Evolutionary conservation across 2,113 vertebrate species (phyloP).

Genomic region (Epinephelus moara): DNA sequence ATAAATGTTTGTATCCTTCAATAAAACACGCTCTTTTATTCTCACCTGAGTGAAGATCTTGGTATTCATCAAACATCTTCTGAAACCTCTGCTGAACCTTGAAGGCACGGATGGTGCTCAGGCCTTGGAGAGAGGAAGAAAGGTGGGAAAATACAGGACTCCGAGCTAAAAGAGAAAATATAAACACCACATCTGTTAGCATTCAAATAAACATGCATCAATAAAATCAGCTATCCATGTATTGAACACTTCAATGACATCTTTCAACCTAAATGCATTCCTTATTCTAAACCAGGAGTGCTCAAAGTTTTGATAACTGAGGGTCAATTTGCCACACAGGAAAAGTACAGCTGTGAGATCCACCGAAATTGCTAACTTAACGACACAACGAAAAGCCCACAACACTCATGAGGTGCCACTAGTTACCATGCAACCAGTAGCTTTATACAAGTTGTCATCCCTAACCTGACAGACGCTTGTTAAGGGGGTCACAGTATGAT

Average conservation of each 20-base stretch:
- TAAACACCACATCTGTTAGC: background rate
- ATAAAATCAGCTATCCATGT: background rate
- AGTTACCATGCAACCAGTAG: too few species aligned
- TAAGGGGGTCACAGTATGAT: too few species aligned
- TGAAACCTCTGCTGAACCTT: conserved; percentile 92
- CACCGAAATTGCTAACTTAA: too few species aligned
- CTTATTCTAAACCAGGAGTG: too few species aligned
- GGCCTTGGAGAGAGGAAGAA: conserved; percentile 93
- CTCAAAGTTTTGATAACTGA: too few species aligned
- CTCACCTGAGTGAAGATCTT: conserved; percentile 94
- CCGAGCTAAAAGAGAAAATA: conserved; percentile 85
- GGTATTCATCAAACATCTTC: conserved; percentile 92
- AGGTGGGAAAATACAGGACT: conserved; percentile 97
- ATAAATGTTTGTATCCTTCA: background rate
- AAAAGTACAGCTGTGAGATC: too few species aligned
- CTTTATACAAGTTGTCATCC: too few species aligned
- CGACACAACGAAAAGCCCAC: too few species aligned
- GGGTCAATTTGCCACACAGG: too few species aligned
- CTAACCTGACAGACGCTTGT: too few species aligned
- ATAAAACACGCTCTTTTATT: background rate
- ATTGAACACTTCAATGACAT: background rate
- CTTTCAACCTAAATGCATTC: background rate
- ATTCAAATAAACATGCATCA: background rate
- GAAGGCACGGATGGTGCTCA: conserved; percentile 94
- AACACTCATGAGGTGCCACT: too few species aligned